Evolutionary conservation across 2,888 invertebrate species (phyloP).

Genomic region (Drosophila ezoana): DNA sequence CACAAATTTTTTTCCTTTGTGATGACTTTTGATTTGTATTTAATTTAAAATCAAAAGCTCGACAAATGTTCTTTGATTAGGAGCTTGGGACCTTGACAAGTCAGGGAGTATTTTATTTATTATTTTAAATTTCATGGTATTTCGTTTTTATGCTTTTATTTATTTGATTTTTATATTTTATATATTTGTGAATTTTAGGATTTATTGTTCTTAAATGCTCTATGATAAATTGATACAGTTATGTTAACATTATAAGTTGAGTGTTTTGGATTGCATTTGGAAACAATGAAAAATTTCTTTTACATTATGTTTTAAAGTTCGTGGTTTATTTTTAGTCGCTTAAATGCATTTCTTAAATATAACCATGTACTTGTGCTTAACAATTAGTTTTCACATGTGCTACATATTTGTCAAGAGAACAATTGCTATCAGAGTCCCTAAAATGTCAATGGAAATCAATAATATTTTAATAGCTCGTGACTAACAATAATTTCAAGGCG

Average conservation of each 20-base stretch:
- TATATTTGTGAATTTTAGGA: constrained; percentile 1
- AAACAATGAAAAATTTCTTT: constrained; percentile 8
- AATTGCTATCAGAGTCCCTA: constrained; percentile 12
- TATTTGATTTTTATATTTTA: no score
- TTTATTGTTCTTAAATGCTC: constrained; percentile 10
- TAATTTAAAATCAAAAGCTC: constrained; percentile 64
- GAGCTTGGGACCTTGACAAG: constrained; percentile 37
- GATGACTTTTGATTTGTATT: constrained; percentile 74
- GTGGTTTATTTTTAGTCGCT: constrained; percentile 33
- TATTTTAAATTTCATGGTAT: constrained; percentile 8
- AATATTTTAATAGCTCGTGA: constrained; percentile 18
- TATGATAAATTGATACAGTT: not conserved
- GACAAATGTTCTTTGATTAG: constrained; percentile 55
- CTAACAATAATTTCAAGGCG: constrained; percentile 10
- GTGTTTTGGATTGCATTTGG: not conserved
- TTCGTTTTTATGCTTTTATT: constrained; percentile 30
- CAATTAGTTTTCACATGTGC: constrained; percentile 2
- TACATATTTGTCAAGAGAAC: constrained; percentile 1
- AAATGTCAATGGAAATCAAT: constrained; percentile 29
- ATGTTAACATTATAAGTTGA: not conserved
- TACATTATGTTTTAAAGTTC: constrained; percentile 18
- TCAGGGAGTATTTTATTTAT: not conserved
- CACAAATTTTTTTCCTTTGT: constrained; percentile 44
- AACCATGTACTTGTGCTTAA: constrained; percentile 1
- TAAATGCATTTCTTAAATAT: constrained; percentile 1